Conservation (phyloP, 2,113 vertebrate genomes). For the Sialia sialis region DNA sequence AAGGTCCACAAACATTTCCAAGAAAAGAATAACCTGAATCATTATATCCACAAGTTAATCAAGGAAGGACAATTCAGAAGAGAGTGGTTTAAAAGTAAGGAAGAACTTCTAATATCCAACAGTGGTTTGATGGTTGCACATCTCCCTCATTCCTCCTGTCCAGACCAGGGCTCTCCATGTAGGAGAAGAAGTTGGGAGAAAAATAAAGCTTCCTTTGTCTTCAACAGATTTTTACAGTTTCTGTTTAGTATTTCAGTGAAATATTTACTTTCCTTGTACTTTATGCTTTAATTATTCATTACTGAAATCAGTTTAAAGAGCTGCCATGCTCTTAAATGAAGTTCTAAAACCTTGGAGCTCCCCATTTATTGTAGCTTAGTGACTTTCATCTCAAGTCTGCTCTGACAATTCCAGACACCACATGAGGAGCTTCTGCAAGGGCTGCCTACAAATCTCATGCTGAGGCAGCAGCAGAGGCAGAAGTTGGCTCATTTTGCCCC, state of each 20-base stretch:
- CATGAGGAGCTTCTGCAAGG: neutral
- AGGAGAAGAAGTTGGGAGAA: neutral
- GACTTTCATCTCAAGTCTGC: neutral
- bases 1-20: neutral
- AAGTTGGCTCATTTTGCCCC: neutral
- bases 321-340: neutral
- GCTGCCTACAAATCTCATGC: fast-evolving
- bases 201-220: neutral
- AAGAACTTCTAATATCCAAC: neutral
- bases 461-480: neutral
- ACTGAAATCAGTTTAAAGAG: slow-evolving; percentile 22
- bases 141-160: neutral
- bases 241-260: slow-evolving; percentile 54
- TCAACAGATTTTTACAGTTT: neutral
- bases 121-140: neutral
- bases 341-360: neutral
- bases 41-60: neutral
- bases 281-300: slow-evolving; percentile 53
- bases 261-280: slow-evolving; percentile 47
- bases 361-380: neutral
- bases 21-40: neutral
- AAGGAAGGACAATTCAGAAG: neutral
- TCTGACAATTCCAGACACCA: neutral
- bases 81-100: neutral
- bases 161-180: neutral